Evolutionary conservation across 2,888 invertebrate genomes (phyloP).

Genomic region (Petrolisthes manimaculis): DNA sequence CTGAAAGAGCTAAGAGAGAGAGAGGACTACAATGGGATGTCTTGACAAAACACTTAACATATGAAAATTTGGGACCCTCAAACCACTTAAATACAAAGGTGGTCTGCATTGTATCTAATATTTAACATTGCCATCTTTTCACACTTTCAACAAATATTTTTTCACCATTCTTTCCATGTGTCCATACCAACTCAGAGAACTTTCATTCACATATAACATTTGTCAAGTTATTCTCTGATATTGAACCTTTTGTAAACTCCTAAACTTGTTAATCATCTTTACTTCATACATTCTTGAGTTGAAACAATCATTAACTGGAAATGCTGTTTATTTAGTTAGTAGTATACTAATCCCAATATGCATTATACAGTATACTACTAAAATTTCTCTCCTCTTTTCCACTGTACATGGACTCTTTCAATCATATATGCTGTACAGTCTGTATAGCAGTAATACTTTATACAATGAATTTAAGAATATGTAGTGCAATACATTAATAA

Average conservation of each 20-base stretch:
- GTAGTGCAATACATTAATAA: constrained; percentile 60
- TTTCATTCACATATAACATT: no score
- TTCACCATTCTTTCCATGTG: no score
- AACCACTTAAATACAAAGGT: no score
- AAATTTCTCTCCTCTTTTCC: constrained; percentile 47
- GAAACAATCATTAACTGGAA: constrained; percentile 49
- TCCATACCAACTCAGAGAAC: no score
- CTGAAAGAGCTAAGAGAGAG: no score
- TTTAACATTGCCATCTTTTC: no score
- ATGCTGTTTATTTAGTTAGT: constrained; percentile 57
- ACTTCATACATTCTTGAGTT: background rate
- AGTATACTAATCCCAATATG: constrained; percentile 61
- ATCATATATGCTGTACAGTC: constrained; percentile 60
- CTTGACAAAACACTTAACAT: no score
- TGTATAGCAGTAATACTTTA: constrained; percentile 57
- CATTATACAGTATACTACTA: constrained; percentile 58
- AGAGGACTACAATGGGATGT: no score
- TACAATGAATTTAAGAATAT: constrained; percentile 59
- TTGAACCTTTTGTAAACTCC: background rate
- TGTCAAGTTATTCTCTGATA: background rate
- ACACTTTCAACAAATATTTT: no score
- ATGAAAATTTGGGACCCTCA: no score
- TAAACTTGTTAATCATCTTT: background rate
- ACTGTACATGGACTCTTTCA: constrained; percentile 59
- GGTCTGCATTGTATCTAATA: no score